phyloP scores from a whole-genome alignment of 2,113 vertebrate genomes.

The Nothobranchius furzeri region DNA sequence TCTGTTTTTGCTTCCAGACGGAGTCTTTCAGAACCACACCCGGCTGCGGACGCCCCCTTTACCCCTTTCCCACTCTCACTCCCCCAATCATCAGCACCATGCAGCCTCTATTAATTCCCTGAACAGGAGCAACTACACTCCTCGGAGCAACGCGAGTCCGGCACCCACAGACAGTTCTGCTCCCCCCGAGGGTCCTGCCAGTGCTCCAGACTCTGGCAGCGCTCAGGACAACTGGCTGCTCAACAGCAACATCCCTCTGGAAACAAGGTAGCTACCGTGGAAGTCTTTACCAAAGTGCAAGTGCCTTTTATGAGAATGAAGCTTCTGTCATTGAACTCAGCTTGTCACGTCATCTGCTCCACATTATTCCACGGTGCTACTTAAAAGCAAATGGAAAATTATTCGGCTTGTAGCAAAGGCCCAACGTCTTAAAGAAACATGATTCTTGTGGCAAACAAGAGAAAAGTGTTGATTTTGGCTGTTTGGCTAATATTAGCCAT shows the following conservation, averaged over 20 bases:
- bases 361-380: slow-evolving; percentile 47
- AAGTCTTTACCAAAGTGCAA: not conserved
- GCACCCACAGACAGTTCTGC: slow-evolving; percentile 93
- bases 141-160: slow-evolving; percentile 94
- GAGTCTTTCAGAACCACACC: slow-evolving; percentile 89
- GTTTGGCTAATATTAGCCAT: slow-evolving; percentile 26
- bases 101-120: slow-evolving; percentile 92
- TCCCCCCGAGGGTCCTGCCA: slow-evolving; percentile 86
- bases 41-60: slow-evolving; percentile 92
- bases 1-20: slow-evolving; percentile 78
- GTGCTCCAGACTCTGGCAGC: slow-evolving; percentile 85
- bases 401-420: slow-evolving; percentile 47
- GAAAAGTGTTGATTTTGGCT: slow-evolving; percentile 67
- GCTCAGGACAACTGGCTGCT: slow-evolving; percentile 98
- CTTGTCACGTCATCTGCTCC: slow-evolving; percentile 37
- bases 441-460: slow-evolving; percentile 66
- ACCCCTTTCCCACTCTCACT: slow-evolving; percentile 90
- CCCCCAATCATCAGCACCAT: slow-evolving; percentile 90
- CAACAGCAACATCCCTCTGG: slow-evolving; percentile 98
- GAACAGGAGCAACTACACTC: slow-evolving; percentile 93
- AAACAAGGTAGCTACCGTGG: slow-evolving; percentile 91
- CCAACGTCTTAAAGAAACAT: slow-evolving; percentile 52
- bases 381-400: slow-evolving; percentile 40
- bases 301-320: slow-evolving; percentile 25
- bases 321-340: slow-evolving; percentile 38